Evolutionary conservation across 2,888 invertebrate species (phyloP), one percentile per base, ranked within the genome.

Genomic region (Orchestes rusci): DNA sequence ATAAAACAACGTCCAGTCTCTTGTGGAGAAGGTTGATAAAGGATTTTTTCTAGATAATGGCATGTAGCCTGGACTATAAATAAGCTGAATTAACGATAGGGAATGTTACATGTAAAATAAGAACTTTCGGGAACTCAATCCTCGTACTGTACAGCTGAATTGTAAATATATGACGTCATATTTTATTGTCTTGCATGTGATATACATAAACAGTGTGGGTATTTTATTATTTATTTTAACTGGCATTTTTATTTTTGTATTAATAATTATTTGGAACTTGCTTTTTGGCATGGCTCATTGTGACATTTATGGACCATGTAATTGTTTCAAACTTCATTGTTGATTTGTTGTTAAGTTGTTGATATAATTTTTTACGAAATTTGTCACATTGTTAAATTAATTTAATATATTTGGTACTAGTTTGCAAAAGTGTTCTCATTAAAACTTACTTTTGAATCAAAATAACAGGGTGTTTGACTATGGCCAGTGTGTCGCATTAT

Each of bases 131-230:
- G 49, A 49, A 49, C 45, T 32, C 38, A 31, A 39, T 45, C 49
- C 45, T 49, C 45, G 49, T 48, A 17, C 19, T 42, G 42, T 49
- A 45, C 42, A 49, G 38, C 23, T 38, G 43, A 17, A 16, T n/a
- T 50, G 43, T 46, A 46, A 31, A 52, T 49, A 49, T 33, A 38
- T 49, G 39, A 42, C 40, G 23, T 45, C 28, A 38, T 45, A 38
- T 48, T 48, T 48, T 44, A 44, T 45, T 45, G 42, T 36, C 39
- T 29, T 48, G 43, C 42, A 49, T 49, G 49, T 49, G 49, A 49
- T 49, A 49, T 57, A 56, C 57, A n/a, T 59, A 59, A 59, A 59
- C 59, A 61, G 56, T 60, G 59, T 61, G 59, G 58, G 58, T 15
- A 36, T 36, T 5, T 36, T 36, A n/a, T 8, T 36, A 36, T 36